These are phyloP conservation scores for Schizothorax lantsangensis DNA, from an alignment of 2,797 vertebrate species.

Conservation along the genomic window DNA sequence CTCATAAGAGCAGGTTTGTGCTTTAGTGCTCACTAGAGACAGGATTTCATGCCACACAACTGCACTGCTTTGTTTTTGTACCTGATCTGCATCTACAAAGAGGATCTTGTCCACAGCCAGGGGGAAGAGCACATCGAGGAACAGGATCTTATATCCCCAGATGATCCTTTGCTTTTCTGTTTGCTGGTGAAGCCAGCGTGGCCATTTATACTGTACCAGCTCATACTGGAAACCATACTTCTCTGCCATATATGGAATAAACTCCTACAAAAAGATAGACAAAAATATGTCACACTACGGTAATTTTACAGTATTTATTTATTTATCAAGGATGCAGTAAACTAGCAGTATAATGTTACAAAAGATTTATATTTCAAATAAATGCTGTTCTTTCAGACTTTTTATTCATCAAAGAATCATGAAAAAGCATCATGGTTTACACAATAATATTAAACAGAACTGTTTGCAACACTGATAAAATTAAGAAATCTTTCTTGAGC, in stretches of 20 bases:
- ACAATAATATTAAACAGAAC: background rate
- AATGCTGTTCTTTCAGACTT: background rate
- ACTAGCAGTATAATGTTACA: background rate
- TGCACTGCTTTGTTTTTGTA: conserved; percentile 58
- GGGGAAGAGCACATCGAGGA: conserved; percentile 96
- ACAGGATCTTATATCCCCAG: conserved; percentile 99
- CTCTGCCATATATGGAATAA: conserved; percentile 92
- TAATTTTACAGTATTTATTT: background rate
- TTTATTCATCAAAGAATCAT: background rate
- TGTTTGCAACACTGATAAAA: background rate
- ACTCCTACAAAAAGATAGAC: conserved; percentile 77
- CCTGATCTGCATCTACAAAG: conserved; percentile 98
- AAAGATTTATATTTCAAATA: background rate
- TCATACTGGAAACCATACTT: conserved; percentile 91
- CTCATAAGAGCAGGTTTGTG: background rate
- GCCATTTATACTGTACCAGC: conserved; percentile 96
- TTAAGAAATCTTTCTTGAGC: background rate
- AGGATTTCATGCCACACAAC: background rate
- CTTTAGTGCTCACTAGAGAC: background rate
- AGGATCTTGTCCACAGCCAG: conserved; percentile 96
- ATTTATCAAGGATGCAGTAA: background rate
- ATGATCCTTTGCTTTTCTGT: conserved; percentile 96
- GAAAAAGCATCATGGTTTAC: background rate
- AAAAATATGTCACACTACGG: background rate
- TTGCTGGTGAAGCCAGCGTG: conserved; percentile 94